Evolutionary conservation across 2,888 invertebrate genomes (phyloP).

Genomic region (Tipula lateralis): DNA sequence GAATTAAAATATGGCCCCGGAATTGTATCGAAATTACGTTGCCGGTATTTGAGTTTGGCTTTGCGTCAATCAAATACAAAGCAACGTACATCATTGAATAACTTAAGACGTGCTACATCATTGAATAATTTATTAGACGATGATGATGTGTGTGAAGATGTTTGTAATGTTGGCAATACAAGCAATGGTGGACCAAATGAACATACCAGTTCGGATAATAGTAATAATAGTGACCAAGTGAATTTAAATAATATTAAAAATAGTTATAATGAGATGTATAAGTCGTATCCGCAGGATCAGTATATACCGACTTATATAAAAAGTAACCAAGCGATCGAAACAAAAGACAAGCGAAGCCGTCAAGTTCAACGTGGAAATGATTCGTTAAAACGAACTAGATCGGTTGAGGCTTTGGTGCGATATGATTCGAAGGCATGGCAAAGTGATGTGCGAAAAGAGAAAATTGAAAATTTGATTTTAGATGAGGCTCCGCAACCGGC

Average conservation of each 20-base stretch:
- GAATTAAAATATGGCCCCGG: constrained; percentile 88
- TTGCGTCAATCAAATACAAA: constrained; percentile 65
- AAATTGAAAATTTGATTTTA: background rate
- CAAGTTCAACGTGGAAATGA: constrained; percentile 56
- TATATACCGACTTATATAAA: constrained; percentile 20
- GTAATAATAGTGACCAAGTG: background rate
- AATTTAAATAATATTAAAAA: constrained; percentile 20
- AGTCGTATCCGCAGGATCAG: background rate
- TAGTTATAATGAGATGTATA: background rate
- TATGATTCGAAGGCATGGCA: constrained; percentile 53
- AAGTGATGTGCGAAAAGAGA: constrained; percentile 33
- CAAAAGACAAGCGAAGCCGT: constrained; percentile 49
- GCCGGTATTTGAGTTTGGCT: constrained; percentile 80
- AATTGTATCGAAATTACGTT: constrained; percentile 81
- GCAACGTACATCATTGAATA: constrained; percentile 62
- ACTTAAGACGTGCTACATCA: constrained; percentile 73
- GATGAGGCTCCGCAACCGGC: background rate
- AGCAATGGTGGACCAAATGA: constrained; percentile 27
- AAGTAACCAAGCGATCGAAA: background rate
- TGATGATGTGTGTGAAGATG: constrained; percentile 41
- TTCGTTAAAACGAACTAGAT: constrained; percentile 75
- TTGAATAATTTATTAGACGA: constrained; percentile 80
- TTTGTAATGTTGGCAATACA: background rate
- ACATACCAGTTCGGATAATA: constrained; percentile 27
- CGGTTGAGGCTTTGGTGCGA: constrained; percentile 76